Percentiles rank a stretch among this genome's conserved stretches.
These are phyloP conservation scores for Exaiptasia diaphana DNA, from an alignment of 64 coral and sea anemone species.

Conservation along the genomic window DNA sequence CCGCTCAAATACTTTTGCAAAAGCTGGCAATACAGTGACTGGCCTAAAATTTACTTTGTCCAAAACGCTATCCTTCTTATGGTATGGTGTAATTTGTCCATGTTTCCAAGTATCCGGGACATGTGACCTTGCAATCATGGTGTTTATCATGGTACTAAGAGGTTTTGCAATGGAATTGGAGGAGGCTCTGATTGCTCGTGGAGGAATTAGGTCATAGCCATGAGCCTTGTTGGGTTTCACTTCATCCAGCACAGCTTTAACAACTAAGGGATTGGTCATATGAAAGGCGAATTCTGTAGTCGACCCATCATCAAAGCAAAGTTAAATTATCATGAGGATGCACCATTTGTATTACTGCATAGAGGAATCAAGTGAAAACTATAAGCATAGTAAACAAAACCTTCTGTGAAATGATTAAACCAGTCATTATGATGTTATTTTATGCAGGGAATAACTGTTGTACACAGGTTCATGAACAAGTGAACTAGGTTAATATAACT, in stretches of 20 bases:
- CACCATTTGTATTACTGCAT: no score
- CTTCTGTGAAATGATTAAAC: no score
- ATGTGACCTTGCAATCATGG: conserved; percentile 10
- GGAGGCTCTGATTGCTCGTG: conserved; percentile 39
- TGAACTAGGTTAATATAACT: no score
- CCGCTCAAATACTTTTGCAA: conserved; percentile 57
- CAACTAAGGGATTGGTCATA: conserved; percentile 43
- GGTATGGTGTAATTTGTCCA: conserved; percentile 50
- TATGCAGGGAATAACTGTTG: no score
- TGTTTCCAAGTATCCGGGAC: conserved; percentile 60
- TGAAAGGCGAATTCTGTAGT: conserved; percentile 9
- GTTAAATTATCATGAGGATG: no score
- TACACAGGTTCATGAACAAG: no score
- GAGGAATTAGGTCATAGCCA: conserved; percentile 48
- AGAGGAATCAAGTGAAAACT: no score
- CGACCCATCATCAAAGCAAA: no score
- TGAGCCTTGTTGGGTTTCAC: conserved; percentile 70
- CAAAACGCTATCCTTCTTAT: conserved; percentile 32
- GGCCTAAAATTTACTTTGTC: conserved; percentile 47
- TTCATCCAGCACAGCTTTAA: conserved; percentile 43
- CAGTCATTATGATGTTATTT: no score
- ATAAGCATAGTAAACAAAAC: no score
- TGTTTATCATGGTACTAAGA: conserved; percentile 38
- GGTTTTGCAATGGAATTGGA: conserved; percentile 30
- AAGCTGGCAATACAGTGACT: conserved; percentile 45